These are phyloP conservation scores for Capromys pilorides DNA, from an alignment of 2,797 vertebrate species.

Conservation along the genomic window DNA sequence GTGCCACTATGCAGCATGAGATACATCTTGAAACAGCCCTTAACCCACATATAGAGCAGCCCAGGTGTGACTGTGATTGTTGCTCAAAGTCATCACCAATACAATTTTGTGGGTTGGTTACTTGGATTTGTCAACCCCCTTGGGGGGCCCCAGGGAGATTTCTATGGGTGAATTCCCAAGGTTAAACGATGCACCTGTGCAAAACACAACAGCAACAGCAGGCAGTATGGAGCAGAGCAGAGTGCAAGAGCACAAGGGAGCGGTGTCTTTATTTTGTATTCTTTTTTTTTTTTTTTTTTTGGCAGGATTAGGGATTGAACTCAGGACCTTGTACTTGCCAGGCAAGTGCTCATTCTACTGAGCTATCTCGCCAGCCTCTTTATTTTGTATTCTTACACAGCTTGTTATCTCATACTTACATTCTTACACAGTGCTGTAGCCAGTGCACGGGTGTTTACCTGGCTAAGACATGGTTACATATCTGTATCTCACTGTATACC, in stretches of 20 bases:
- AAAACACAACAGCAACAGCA: neutral
- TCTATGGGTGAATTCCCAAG: neutral
- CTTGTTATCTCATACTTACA: neutral
- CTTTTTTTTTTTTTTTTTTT: neutral
- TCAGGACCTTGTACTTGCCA: too few species aligned
- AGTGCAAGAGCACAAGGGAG: neutral
- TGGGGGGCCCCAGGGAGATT: neutral
- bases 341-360: too few species aligned
- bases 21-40: neutral
- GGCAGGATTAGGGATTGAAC: too few species aligned
- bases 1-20: neutral
- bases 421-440: neutral
- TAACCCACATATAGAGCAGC: neutral
- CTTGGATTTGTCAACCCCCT: neutral
- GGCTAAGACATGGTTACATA: neutral
- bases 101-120: neutral
- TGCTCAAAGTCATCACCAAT: neutral
- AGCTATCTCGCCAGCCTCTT: too few species aligned
- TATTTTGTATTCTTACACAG: neutral
- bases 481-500: neutral
- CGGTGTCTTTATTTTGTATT: neutral
- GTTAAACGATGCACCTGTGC: neutral
- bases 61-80: neutral
- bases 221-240: neutral
- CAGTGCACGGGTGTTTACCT: neutral